Conservation (phyloP, 2,797 vertebrate genomes). For the Coracias cyanogaster region DNA sequence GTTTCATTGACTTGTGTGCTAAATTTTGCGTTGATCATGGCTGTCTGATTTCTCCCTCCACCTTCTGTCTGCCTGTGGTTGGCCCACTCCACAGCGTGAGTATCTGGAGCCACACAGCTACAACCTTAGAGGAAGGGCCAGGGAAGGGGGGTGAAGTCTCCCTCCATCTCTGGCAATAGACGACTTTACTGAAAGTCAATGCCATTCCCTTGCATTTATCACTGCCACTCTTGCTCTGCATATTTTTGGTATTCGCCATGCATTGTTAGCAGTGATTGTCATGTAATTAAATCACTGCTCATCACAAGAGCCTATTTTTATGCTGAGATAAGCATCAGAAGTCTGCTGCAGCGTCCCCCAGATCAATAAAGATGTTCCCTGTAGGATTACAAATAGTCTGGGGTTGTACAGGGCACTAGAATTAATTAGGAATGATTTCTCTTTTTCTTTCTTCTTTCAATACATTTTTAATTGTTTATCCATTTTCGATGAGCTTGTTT, state of each 20-base stretch:
- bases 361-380: constrained; percentile 97
- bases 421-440: constrained; percentile 93
- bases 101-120: neutral
- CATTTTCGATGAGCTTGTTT: constrained; percentile 75
- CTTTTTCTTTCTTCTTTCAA: constrained; percentile 85
- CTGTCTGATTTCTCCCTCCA: neutral
- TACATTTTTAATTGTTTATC: constrained; percentile 86
- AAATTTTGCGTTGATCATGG: constrained; percentile 47
- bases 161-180: constrained; percentile 44
- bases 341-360: constrained; percentile 85
- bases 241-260: constrained; percentile 85
- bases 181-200: constrained; percentile 81
- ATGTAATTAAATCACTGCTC: constrained; percentile 97
- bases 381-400: constrained; percentile 90
- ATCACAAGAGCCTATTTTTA: constrained; percentile 93
- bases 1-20: constrained; percentile 15
- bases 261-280: constrained; percentile 97
- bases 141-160: neutral
- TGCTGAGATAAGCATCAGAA: constrained; percentile 92
- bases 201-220: constrained; percentile 89
- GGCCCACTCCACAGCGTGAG: neutral
- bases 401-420: constrained; percentile 88
- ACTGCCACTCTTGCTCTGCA: constrained; percentile 89
- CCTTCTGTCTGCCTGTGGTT: neutral
- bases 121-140: neutral